Conservation (phyloP, 1,140 invertebrate species). For the Brachionus plicatilis region DNA sequence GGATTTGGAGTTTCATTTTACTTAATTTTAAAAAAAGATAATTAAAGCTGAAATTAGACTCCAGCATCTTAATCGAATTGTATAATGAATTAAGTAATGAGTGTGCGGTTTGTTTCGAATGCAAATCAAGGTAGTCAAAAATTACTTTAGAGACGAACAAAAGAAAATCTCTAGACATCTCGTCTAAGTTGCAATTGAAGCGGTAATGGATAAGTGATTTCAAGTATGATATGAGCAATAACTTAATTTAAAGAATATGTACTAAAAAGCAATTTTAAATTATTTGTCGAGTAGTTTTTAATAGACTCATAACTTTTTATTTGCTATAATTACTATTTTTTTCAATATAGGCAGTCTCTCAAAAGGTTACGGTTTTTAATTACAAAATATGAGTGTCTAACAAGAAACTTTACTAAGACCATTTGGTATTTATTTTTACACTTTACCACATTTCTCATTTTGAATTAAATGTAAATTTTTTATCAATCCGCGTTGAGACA, state of each 20-base stretch:
- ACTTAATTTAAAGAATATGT: background rate
- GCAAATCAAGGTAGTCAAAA: background rate
- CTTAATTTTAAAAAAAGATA: background rate
- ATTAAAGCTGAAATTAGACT: constrained; percentile 1
- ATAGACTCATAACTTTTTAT: background rate
- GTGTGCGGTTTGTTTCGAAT: background rate
- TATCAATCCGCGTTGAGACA: background rate
- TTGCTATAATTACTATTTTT: background rate
- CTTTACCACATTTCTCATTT: background rate
- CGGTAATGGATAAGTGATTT: constrained; percentile 22
- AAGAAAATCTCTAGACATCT: background rate
- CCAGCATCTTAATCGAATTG: background rate
- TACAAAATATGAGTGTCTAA: background rate
- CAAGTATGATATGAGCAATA: constrained; percentile 32
- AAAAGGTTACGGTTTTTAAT: background rate
- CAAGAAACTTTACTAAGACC: background rate
- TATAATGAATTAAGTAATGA: background rate
- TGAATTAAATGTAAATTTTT: background rate
- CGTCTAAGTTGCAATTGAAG: background rate
- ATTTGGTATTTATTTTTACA: background rate
- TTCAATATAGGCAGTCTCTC: background rate
- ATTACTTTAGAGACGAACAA: background rate
- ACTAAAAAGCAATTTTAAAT: background rate
- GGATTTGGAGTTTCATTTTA: background rate
- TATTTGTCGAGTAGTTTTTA: background rate